phyloP scores from a whole-genome alignment of 2,797 vertebrate genomes.

The Dicrostonyx torquatus region DNA sequence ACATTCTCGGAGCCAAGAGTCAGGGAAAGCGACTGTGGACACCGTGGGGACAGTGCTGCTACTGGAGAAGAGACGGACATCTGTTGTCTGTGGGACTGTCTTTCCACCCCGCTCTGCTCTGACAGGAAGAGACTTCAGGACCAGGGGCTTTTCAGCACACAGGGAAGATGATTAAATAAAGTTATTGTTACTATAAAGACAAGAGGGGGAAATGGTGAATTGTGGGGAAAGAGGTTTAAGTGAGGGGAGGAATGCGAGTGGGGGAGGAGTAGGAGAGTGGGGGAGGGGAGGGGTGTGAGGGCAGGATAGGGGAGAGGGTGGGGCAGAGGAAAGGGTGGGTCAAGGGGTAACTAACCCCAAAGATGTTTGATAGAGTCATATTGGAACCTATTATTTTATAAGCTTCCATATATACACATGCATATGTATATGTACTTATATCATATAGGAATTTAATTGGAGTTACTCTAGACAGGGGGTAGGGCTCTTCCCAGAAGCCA shows the following conservation, averaged over 20 bases:
- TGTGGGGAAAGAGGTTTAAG: no score
- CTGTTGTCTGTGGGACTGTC: background rate
- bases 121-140: background rate
- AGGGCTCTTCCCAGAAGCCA: background rate
- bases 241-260: background rate
- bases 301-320: no score
- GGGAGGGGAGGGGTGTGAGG: background rate
- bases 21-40: background rate
- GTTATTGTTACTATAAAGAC: background rate
- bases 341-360: background rate
- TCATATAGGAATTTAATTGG: background rate
- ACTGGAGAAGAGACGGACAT: background rate
- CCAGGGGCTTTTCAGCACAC: constrained; percentile 1
- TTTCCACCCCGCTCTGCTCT: constrained; percentile 2
- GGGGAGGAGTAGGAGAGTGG: no score
- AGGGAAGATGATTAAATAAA: background rate
- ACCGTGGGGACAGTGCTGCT: background rate
- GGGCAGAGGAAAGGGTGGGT: background rate
- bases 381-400: background rate
- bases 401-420: background rate
- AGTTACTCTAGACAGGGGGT: background rate
- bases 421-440: background rate
- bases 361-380: background rate
- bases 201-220: background rate
- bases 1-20: background rate